Evolutionary conservation across 2,113 vertebrate genomes (phyloP).

Genomic region (Odontophorus gujanensis): DNA sequence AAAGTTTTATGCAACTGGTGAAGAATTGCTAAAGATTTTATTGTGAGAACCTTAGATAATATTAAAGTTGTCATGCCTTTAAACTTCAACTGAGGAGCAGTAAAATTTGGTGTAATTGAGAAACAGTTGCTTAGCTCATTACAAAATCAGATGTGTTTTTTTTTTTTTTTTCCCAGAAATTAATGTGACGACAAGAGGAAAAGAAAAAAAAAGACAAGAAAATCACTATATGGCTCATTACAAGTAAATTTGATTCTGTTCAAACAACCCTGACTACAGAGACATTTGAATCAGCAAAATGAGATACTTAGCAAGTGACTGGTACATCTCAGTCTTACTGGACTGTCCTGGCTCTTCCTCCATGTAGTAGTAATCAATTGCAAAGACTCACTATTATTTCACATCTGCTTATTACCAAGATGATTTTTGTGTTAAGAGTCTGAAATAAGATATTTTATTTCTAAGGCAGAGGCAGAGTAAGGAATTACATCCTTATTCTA

Average conservation of each 20-base stretch:
- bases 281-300: slow-evolving; percentile 59
- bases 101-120: slow-evolving; percentile 55
- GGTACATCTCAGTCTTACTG: slow-evolving; percentile 13
- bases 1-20: neutral
- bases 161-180: slow-evolving; percentile 2
- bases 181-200: slow-evolving; percentile 50
- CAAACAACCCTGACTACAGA: slow-evolving; percentile 55
- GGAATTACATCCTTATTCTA: neutral
- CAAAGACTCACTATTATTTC: slow-evolving; percentile 31
- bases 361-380: neutral
- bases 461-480: neutral
- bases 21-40: slow-evolving; percentile 17
- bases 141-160: slow-evolving; percentile 47
- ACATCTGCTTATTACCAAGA: slow-evolving; percentile 1
- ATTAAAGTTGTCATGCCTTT: neutral
- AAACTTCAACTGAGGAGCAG: slow-evolving; percentile 31
- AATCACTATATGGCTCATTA: slow-evolving; percentile 60
- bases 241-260: slow-evolving; percentile 65
- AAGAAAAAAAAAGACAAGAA: neutral
- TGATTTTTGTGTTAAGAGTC: neutral
- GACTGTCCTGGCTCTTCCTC: slow-evolving; percentile 17
- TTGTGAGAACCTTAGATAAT: neutral
- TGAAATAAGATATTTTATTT: neutral
- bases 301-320: slow-evolving; percentile 8
- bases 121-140: slow-evolving; percentile 49